Evolutionary conservation across 2,113 vertebrate genomes (phyloP).

Genomic region (Lagopus muta): DNA sequence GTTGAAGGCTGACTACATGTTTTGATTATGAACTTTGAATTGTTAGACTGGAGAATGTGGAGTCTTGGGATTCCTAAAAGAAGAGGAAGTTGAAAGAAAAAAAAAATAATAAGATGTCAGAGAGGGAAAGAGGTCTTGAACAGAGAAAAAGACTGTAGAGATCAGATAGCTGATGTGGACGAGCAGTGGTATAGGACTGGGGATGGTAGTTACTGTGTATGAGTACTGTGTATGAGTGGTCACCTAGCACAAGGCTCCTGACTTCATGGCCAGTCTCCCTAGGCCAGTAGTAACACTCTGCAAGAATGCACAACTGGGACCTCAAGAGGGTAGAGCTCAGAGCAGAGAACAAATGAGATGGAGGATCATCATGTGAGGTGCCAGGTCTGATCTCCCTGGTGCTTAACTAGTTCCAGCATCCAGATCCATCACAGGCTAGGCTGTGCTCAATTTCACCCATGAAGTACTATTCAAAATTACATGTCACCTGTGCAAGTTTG

Average conservation of each 20-base stretch:
- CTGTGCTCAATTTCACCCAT: not conserved
- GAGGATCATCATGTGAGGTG: not conserved
- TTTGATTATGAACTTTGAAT: not conserved
- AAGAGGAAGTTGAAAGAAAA: not conserved
- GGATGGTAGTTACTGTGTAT: too few relatives aligned
- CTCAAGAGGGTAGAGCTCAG: not conserved
- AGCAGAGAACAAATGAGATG: not conserved
- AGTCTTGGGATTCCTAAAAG: not conserved
- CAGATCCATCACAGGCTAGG: not conserved
- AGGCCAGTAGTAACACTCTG: not conserved
- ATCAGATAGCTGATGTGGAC: not conserved
- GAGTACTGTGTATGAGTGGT: too few relatives aligned
- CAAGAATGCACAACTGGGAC: not conserved
- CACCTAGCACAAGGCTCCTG: not conserved
- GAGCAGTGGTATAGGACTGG: too few relatives aligned
- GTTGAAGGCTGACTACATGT: not conserved
- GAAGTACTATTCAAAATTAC: not conserved
- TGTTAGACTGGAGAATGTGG: not conserved
- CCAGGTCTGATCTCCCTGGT: not conserved
- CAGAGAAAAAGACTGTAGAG: not conserved
- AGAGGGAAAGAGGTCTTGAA: not conserved
- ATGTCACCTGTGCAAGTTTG: not conserved
- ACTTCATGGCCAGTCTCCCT: not conserved
- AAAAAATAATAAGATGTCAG: not conserved
- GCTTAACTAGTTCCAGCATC: not conserved